Base-by-base conservation (phyloP, 2,888 invertebrate genomes). In the Spodoptera picta region DNA sequence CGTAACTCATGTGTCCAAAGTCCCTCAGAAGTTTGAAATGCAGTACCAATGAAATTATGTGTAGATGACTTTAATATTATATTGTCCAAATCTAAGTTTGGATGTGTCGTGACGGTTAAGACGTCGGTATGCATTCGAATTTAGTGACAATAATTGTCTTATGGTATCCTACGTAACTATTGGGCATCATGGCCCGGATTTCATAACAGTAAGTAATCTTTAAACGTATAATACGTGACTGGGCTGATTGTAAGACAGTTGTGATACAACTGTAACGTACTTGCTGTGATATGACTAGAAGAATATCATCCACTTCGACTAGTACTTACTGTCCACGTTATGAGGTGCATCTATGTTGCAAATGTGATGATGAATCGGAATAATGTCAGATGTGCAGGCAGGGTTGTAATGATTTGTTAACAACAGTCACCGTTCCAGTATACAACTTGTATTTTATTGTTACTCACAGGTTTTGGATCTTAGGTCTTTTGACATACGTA, bases 401-500 rank as follows among this genome's bases (percentile, higher is more conserved):
- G 80, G 75, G 73, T 69, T 75, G 81, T 76, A 59, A 59, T 57
- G 73, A 58, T 71, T 71, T 70, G 75, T 77, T 72, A 76, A 79
- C 68, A 69, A 71, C 73, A 77, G 79, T 84, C 83, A 78, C 85
- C 83, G 83, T 82, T 89, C 88, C 87, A 86, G 84, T 88, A 85
- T 89, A 87, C 84, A 87, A 86, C 80, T 86, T 86, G 83, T 85
- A 87, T 81, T 87, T 83, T 82, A 86, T 84, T 84, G 81, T 86
- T 87, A 86, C 81, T 86, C 78, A 80, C 88, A 85, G 77, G 81
- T 91, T 92, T 91, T 92, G 86, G 90, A 91, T 89, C 84, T 82
- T 88, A 87, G 83, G 91, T 92, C 91, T 92, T 89, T 91, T 92
- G 91, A 92, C 90, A 87, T 86, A 81, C 80, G 75, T 85, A 88